Evolutionary conservation across 2,113 vertebrate species (phyloP).

Genomic region (Sylvia atricapilla): DNA sequence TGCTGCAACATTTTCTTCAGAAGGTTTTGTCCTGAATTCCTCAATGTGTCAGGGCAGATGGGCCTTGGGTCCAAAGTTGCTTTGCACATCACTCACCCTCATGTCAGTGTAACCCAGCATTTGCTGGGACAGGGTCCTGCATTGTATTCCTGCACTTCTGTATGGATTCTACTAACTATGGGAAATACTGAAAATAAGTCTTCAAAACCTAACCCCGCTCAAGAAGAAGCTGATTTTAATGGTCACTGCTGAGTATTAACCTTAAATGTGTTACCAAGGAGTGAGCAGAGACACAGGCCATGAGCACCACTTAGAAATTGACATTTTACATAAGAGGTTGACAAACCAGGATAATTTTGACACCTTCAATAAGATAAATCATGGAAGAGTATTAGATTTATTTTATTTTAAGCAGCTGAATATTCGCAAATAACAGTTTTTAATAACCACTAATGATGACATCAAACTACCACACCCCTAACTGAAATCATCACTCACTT

Average conservation of each 20-base stretch:
- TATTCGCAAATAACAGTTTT: not conserved
- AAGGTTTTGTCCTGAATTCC: not conserved
- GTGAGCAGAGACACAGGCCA: not conserved
- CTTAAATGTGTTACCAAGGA: not conserved
- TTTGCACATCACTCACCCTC: not conserved
- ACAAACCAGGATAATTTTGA: not conserved
- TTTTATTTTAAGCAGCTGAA: not conserved
- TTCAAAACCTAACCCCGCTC: not conserved
- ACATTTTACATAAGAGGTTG: not conserved
- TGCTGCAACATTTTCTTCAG: not conserved
- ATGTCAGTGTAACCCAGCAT: accelerated
- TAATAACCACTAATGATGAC: accelerated
- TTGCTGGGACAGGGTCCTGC: not conserved
- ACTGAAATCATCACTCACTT: not conserved
- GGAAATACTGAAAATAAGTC: not conserved
- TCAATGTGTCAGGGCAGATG: not conserved
- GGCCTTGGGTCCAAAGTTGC: accelerated
- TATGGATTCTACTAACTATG: not conserved
- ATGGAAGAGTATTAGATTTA: not conserved
- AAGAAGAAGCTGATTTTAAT: not conserved
- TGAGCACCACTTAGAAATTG: accelerated
- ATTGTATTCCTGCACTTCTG: not conserved
- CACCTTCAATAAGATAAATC: not conserved
- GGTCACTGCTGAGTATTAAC: not conserved
- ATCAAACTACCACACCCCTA: not conserved